These are phyloP conservation scores for Nycticryphes semicollaris DNA, from an alignment of 2,113 vertebrate genomes.

Conservation along the genomic window DNA sequence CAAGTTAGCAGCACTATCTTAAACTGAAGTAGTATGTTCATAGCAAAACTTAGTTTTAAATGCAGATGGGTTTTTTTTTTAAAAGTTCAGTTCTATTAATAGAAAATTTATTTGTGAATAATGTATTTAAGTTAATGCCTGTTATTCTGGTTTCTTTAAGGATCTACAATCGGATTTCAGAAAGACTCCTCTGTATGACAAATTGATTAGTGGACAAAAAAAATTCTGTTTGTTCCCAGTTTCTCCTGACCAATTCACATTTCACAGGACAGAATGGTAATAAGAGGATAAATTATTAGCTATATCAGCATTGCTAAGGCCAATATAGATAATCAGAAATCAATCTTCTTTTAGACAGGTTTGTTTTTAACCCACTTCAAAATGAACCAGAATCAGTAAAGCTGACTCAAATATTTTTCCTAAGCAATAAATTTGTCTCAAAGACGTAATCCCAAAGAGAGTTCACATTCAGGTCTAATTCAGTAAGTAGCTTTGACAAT, in stretches of 20 bases:
- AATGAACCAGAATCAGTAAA: neutral
- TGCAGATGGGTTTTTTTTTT: neutral
- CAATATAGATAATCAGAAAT: neutral
- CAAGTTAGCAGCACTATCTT: neutral
- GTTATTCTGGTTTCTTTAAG: neutral
- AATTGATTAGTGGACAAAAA: neutral
- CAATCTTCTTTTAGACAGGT: neutral
- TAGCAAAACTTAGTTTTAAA: neutral
- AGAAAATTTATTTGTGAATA: neutral
- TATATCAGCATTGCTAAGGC: neutral
- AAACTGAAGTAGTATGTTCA: neutral
- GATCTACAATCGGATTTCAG: neutral
- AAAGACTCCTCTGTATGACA: neutral
- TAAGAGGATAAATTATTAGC: neutral
- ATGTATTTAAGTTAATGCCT: neutral
- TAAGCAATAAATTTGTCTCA: neutral
- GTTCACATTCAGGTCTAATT: neutral
- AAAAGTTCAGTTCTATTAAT: neutral
- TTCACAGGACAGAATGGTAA: neutral
- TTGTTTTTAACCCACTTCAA: neutral
- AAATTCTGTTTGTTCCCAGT: neutral
- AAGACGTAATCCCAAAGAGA: neutral
- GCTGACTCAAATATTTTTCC: neutral
- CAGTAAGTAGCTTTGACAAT: neutral
- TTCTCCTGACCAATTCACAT: neutral